These are phyloP conservation scores for Chlorops oryzae DNA, from an alignment of 1,140 invertebrate genomes.

Conservation along the genomic window DNA sequence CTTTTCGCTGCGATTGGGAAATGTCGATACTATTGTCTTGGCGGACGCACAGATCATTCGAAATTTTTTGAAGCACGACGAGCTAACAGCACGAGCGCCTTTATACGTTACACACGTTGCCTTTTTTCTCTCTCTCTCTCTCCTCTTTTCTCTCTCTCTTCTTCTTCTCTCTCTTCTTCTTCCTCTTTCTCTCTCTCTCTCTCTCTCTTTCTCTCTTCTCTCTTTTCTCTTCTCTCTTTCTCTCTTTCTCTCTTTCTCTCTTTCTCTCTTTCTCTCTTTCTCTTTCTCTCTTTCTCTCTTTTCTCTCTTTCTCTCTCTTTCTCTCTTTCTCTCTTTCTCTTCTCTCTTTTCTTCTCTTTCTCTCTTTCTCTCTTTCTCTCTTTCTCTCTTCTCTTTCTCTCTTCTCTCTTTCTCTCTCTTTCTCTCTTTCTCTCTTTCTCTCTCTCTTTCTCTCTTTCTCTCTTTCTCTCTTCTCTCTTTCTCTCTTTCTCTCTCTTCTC, in stretches of 20 bases:
- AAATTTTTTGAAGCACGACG: constrained; percentile 63
- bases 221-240: background rate
- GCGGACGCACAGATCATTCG: constrained; percentile 65
- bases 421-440: too few relatives aligned
- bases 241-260: background rate
- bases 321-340: too few relatives aligned
- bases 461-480: too few relatives aligned
- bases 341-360: too few relatives aligned
- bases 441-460: too few relatives aligned
- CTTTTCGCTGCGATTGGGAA: constrained; percentile 66
- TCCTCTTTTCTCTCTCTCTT: background rate
- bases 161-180: background rate
- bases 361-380: too few relatives aligned
- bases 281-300: too few relatives aligned
- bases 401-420: too few relatives aligned
- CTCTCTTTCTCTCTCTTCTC: too few relatives aligned
- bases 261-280: too few relatives aligned
- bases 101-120: constrained; percentile 68
- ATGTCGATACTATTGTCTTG: constrained; percentile 64
- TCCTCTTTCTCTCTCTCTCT: background rate
- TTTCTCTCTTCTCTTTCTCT: too few relatives aligned
- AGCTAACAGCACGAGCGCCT: constrained; percentile 66
- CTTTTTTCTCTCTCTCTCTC: background rate
- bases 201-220: background rate
- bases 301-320: too few relatives aligned